Base-by-base conservation (phyloP, 2,888 invertebrate genomes). In the Lasioglossum calceatum region DNA sequence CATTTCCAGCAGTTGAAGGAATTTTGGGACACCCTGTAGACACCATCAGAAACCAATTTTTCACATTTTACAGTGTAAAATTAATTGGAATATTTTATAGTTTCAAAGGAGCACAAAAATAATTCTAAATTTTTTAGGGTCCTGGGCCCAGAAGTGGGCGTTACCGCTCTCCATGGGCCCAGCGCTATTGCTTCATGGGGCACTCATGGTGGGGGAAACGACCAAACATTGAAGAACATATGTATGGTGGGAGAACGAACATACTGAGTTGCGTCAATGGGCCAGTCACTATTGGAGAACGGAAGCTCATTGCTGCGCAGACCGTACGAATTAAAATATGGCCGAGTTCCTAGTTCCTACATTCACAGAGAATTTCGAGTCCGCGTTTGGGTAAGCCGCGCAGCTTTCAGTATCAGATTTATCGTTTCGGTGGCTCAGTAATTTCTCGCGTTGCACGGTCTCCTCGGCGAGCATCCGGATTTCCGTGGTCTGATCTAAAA, bases 401-500 rank as follows among this genome's bases (percentile, higher is more conserved):
- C 16, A 64, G 32, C 64, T 64, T 58, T 64, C 64, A 12, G 16
- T 16, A 64, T 16, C 64, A 16, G 32, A 64, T 64, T 64, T 64
- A 64, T 64, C 64, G 32, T 64, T 32, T 16, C 2, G 16, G 16
- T 16, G 7, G 64, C 16, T 64, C 64, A 1, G 32, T 32, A 64
- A 64, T 32, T 64, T 64, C 64, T 64, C 64, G 27, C 32, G 32
- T 64, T 16, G 32, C 27, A 32, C 64, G 12, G 8, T 32, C 16
- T 32, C 27, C 64, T 16, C 64, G 64, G 8, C 16, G 36, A 64
- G 32, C 32, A 32, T 64, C 16, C 64, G 64, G 32, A 27, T 64
- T 64, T 64, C 64, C 32, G 32, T 19, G 64, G 64, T 64, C 32
- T 64, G 32, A 64, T 64, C 7, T 64, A 36, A 78, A 73, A n/a